Percentiles rank a stretch among this genome's conserved stretches.
These are phyloP conservation scores for Actinia equina DNA, from an alignment of 64 coral and sea anemone species.

Conservation along the genomic window DNA sequence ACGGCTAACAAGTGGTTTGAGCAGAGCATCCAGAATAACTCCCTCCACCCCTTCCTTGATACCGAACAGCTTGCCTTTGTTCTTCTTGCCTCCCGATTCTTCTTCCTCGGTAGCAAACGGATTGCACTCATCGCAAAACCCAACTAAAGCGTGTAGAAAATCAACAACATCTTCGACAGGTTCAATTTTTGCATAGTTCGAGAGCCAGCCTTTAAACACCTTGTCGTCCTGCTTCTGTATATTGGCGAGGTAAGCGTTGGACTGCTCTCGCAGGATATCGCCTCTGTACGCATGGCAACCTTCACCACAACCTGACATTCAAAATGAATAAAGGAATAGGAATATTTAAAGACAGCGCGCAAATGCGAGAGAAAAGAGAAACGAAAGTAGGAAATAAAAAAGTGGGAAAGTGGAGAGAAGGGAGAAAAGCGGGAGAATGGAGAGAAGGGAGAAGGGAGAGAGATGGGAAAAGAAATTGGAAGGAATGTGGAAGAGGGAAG, in stretches of 20 bases:
- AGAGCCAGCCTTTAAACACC: slow-evolving; percentile 65
- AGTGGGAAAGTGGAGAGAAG: too few relatives aligned
- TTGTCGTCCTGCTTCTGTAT: slow-evolving; percentile 39
- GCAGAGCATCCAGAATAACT: slow-evolving; percentile 62
- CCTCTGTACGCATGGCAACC: slow-evolving; percentile 65
- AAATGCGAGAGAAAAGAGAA: too few relatives aligned
- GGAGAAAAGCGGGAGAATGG: too few relatives aligned
- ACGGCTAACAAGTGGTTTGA: slow-evolving; percentile 62
- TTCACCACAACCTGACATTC: slow-evolving; percentile 75
- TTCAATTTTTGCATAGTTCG: slow-evolving; percentile 65
- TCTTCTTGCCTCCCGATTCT: slow-evolving; percentile 19
- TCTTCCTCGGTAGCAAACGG: slow-evolving; percentile 59
- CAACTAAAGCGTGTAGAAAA: slow-evolving; percentile 86
- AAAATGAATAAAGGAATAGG: neutral
- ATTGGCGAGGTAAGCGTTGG: slow-evolving; percentile 56
- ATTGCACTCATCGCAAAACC: slow-evolving; percentile 81
- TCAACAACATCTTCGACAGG: slow-evolving; percentile 82
- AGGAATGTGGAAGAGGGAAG: neutral
- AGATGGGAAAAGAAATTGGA: neutral
- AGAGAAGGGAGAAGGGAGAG: too few relatives aligned
- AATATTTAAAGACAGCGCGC: too few relatives aligned
- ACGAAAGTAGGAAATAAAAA: too few relatives aligned
- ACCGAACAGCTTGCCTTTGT: slow-evolving; percentile 54
- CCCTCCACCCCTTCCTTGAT: slow-evolving; percentile 71
- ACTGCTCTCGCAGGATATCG: slow-evolving; percentile 63